Percentiles rank a stretch among this genome's conserved stretches.
phyloP scores from a whole-genome alignment of 2,113 vertebrate genomes.

The Arenaria interpres region DNA sequence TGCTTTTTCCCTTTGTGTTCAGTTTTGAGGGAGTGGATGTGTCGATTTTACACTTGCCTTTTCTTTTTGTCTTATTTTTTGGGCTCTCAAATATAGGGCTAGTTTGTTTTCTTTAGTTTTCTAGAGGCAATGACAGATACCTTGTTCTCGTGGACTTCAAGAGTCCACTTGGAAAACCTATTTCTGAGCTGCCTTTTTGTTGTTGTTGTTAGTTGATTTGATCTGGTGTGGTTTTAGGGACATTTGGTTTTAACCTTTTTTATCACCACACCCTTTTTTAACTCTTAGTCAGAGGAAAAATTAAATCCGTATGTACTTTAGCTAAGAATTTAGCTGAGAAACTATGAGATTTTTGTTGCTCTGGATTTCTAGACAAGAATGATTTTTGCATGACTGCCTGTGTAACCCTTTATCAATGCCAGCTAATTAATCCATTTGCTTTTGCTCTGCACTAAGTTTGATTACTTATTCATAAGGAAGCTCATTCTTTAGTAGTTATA shows the following conservation, averaged over 20 bases:
- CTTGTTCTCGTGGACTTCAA: not conserved
- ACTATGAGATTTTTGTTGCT: not conserved
- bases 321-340: not conserved
- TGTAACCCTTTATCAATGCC: not conserved
- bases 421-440: not conserved
- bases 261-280: not conserved
- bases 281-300: not conserved
- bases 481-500: not conserved
- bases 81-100: not conserved
- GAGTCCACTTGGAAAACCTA: not conserved
- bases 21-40: not conserved
- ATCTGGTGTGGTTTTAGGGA: not conserved
- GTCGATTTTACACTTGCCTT: not conserved
- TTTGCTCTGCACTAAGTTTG: not conserved
- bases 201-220: not conserved
- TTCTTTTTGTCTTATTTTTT: not conserved
- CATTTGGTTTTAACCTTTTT: not conserved
- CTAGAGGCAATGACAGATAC: not conserved
- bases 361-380: not conserved
- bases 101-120: not conserved
- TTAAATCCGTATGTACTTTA: not conserved
- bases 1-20: not conserved
- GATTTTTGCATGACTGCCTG: not conserved
- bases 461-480: not conserved
- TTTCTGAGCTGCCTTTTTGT: not conserved